Evolutionary conservation across 2,797 vertebrate genomes (phyloP).

Genomic region (Clamator glandarius): DNA sequence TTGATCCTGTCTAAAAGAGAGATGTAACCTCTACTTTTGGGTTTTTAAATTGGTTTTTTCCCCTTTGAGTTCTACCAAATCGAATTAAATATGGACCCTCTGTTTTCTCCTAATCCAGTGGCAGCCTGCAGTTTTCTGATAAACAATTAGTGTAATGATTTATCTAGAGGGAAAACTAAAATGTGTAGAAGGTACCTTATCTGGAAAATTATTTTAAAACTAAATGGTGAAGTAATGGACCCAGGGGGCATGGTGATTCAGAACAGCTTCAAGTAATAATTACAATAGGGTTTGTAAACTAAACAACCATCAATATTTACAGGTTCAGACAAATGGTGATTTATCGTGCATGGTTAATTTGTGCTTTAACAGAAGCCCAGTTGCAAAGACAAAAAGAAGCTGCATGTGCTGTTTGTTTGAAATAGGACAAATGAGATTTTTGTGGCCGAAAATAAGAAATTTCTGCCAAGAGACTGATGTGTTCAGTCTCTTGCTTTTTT

Average conservation of each 20-base stretch:
- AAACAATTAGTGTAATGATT: conserved; percentile 47
- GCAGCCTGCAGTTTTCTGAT: conserved; percentile 30
- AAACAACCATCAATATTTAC: background rate
- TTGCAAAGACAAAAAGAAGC: background rate
- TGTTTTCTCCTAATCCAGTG: background rate
- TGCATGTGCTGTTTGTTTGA: background rate
- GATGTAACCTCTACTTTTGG: background rate
- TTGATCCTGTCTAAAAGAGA: background rate
- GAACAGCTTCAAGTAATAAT: background rate
- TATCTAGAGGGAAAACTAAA: conserved; percentile 29
- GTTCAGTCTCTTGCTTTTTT: background rate
- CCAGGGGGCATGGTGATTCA: background rate
- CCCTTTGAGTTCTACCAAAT: background rate
- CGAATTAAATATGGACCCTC: background rate
- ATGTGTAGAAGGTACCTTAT: background rate
- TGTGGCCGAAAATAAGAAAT: background rate
- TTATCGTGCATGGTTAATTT: background rate
- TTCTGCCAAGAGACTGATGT: background rate
- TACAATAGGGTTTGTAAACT: conserved; percentile 16
- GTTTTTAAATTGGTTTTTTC: background rate
- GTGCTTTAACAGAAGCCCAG: background rate
- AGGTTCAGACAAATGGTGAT: conserved; percentile 22
- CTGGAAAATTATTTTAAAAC: conserved; percentile 50
- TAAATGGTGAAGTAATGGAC: conserved; percentile 14
- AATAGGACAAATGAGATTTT: background rate